Percentiles rank a stretch among this genome's conserved stretches.
Evolutionary conservation across 2,888 invertebrate species (phyloP).

Genomic region (Amiota minor): DNA sequence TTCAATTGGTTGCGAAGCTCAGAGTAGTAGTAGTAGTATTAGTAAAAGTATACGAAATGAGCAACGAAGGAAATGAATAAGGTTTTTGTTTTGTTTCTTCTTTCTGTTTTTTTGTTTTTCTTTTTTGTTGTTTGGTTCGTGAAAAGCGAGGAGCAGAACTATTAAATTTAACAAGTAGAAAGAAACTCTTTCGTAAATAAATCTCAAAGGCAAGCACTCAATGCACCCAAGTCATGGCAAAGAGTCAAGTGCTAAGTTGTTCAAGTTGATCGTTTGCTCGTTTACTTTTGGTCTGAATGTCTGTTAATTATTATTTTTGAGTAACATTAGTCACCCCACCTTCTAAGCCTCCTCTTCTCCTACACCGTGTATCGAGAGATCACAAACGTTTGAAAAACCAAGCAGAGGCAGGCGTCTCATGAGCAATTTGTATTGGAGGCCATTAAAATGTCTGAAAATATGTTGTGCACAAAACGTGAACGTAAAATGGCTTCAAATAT

Average conservation of each 20-base stretch:
- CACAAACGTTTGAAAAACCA: not conserved
- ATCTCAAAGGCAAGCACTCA: constrained; percentile 47
- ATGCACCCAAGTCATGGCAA: constrained; percentile 53
- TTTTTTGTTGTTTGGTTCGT: not conserved
- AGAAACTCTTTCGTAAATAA: constrained; percentile 51
- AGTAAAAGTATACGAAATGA: constrained; percentile 27
- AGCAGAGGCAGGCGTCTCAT: constrained; percentile 39
- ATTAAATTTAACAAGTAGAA: not conserved
- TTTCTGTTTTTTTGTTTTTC: not conserved
- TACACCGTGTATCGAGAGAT: not conserved
- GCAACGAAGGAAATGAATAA: not conserved
- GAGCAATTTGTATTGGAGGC: constrained; percentile 63
- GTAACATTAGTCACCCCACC: constrained; percentile 47
- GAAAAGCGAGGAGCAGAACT: constrained; percentile 9
- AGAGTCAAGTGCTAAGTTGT: constrained; percentile 41
- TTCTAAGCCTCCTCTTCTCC: constrained; percentile 21
- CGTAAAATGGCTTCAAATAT: constrained; percentile 11
- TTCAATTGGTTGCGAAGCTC: constrained; percentile 30
- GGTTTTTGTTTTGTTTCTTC: not conserved
- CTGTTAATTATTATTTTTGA: constrained; percentile 64
- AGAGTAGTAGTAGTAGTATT: constrained; percentile 36
- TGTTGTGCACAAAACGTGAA: constrained; percentile 35
- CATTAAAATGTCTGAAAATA: constrained; percentile 57
- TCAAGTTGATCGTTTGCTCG: too few species aligned
- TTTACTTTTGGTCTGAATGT: constrained; percentile 47